These are phyloP conservation scores for Tonatia bakeri DNA, from an alignment of 2,113 vertebrate species.

Conservation along the genomic window DNA sequence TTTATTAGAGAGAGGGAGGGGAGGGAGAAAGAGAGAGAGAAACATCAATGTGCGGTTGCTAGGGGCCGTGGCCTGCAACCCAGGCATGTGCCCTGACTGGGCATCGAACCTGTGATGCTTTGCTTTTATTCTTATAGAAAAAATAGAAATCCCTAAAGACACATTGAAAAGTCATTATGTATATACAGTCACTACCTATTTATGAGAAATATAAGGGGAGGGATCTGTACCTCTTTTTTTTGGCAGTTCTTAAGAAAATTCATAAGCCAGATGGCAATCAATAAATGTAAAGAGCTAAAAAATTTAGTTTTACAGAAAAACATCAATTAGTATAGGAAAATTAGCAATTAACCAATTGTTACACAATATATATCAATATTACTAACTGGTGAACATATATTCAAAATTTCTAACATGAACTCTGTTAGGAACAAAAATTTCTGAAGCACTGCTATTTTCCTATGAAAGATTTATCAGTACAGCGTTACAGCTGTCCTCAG, in stretches of 20 bases:
- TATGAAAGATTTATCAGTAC: neutral
- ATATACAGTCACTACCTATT: neutral
- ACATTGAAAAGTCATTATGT: conserved; percentile 31
- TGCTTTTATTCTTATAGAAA: too few relatives aligned
- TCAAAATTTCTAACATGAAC: conserved; percentile 39
- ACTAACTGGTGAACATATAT: conserved; percentile 62
- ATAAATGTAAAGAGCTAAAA: conserved; percentile 75
- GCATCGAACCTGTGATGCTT: too few relatives aligned
- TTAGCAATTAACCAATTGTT: conserved; percentile 75
- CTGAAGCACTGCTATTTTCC: neutral
- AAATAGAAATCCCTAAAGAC: neutral
- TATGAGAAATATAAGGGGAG: neutral
- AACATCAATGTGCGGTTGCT: too few relatives aligned
- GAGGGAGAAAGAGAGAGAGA: too few relatives aligned
- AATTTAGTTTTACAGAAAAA: conserved; percentile 76
- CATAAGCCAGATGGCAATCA: conserved; percentile 74
- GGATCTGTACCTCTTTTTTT: neutral
- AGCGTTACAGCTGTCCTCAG: neutral
- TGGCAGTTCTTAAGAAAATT: conserved; percentile 73
- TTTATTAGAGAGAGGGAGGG: too few relatives aligned
- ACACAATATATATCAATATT: conserved; percentile 71
- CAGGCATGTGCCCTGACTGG: too few relatives aligned
- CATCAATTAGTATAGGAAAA: conserved; percentile 75
- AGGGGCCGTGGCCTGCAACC: too few relatives aligned
- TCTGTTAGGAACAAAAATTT: neutral